Evolutionary conservation across 1,140 invertebrate species (phyloP).

Genomic region (Drosophila kikkawai): DNA sequence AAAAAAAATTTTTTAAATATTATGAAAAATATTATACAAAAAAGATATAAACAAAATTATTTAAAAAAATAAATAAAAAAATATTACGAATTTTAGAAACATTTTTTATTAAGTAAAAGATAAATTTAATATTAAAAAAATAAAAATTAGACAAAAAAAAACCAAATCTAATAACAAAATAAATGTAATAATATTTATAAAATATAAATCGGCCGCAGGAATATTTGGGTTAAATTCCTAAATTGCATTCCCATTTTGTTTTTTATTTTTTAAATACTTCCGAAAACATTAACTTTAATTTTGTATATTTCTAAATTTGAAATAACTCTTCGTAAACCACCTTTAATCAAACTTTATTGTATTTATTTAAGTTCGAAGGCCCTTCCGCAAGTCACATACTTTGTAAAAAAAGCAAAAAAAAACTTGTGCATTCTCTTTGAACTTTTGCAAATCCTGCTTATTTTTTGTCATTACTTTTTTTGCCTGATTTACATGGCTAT

Average conservation of each 20-base stretch:
- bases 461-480: constrained; percentile 2
- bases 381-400: constrained; percentile 9
- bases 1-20: too few species aligned
- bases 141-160: too few species aligned
- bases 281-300: background rate
- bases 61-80: too few species aligned
- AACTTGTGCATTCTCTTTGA: constrained; percentile 14
- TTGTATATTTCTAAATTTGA: background rate
- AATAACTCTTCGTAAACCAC: background rate
- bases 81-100: too few species aligned
- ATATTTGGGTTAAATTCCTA: too few species aligned
- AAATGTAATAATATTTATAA: too few species aligned
- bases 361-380: background rate
- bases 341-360: background rate
- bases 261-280: background rate
- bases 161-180: too few species aligned
- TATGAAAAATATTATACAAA: too few species aligned
- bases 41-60: too few species aligned
- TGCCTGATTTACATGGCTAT: background rate
- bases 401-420: background rate
- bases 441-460: constrained; percentile 8
- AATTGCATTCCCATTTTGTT: background rate
- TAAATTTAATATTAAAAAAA: too few species aligned
- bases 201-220: too few species aligned
- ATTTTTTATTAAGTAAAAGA: too few species aligned